Evolutionary conservation across 2,113 vertebrate species (phyloP).

Genomic region (Chaenogobius annularis): DNA sequence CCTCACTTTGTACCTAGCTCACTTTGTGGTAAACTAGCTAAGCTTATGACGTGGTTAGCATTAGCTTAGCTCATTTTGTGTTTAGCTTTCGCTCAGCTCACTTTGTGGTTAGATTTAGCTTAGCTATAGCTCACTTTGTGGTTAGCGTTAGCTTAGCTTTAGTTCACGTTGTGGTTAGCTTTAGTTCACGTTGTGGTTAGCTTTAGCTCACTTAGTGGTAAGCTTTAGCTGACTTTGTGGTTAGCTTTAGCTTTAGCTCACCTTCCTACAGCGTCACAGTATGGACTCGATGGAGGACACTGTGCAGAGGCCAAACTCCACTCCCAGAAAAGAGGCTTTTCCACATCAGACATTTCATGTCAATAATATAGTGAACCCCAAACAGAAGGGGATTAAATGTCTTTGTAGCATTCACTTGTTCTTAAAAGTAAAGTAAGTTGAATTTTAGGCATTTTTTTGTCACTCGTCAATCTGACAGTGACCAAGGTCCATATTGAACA

Average conservation of each 20-base stretch:
- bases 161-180: no score
- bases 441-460: slow-evolving; percentile 22
- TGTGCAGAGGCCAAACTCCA: slow-evolving; percentile 29
- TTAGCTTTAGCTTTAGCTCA: no score
- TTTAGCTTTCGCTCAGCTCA: background rate
- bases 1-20: no score
- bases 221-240: background rate
- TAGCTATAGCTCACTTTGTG: background rate
- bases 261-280: background rate
- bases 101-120: background rate
- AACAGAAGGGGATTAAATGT: slow-evolving; percentile 6
- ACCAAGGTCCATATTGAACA: slow-evolving; percentile 27
- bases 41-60: no score
- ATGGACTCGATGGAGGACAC: slow-evolving; percentile 16
- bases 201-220: no score
- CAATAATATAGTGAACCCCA: slow-evolving; percentile 57
- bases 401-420: slow-evolving; percentile 37
- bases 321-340: slow-evolving; percentile 49
- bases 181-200: no score
- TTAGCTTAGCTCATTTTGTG: no score
- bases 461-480: slow-evolving; percentile 16
- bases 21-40: no score
- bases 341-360: slow-evolving; percentile 63
- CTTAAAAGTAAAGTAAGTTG: slow-evolving; percentile 32
- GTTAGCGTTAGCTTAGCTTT: no score